These are phyloP conservation scores for Andrena praecox DNA, from an alignment of 2,888 invertebrate species.

Conservation along the genomic window DNA sequence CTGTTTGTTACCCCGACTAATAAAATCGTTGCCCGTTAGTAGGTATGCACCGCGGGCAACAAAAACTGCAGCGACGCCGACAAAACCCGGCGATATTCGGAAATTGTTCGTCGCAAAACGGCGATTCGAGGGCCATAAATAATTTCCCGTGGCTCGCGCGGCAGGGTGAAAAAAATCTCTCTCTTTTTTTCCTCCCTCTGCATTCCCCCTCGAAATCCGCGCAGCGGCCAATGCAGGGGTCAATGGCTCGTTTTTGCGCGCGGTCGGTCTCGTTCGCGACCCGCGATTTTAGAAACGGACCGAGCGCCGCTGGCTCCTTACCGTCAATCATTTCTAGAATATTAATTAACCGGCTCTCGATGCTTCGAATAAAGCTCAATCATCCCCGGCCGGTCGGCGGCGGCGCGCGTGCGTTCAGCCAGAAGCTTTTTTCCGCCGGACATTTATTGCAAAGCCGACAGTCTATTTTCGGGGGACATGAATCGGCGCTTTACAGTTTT, in stretches of 20 bases:
- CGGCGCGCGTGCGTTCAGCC: conserved; percentile 61
- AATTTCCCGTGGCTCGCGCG: conserved; percentile 52
- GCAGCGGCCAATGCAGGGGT: conserved; percentile 51
- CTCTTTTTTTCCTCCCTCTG: conserved; percentile 6
- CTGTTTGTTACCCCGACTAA: conserved; percentile 32
- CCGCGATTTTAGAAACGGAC: conserved; percentile 63
- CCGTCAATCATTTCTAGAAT: conserved; percentile 73
- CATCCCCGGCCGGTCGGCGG: conserved; percentile 56
- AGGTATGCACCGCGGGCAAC: not conserved
- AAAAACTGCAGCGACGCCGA: conserved; percentile 9
- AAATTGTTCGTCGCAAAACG: conserved; percentile 59
- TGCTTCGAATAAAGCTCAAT: conserved; percentile 80
- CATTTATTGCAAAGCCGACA: conserved; percentile 75
- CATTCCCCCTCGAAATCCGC: conserved; percentile 20
- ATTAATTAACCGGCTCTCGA: conserved; percentile 77
- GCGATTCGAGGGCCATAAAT: conserved; percentile 60
- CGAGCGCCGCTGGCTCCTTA: conserved; percentile 64
- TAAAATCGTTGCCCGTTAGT: conserved; percentile 28
- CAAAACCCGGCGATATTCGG: conserved; percentile 45
- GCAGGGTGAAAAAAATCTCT: conserved; percentile 38
- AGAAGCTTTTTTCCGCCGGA: conserved; percentile 77
- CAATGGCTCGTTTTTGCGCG: conserved; percentile 68
- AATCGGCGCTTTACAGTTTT: conserved; percentile 80
- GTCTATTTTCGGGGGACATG: conserved; percentile 77
- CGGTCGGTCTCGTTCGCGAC: not conserved